Conservation (phyloP, 2,888 invertebrate species). For the Saturnia japonica region DNA sequence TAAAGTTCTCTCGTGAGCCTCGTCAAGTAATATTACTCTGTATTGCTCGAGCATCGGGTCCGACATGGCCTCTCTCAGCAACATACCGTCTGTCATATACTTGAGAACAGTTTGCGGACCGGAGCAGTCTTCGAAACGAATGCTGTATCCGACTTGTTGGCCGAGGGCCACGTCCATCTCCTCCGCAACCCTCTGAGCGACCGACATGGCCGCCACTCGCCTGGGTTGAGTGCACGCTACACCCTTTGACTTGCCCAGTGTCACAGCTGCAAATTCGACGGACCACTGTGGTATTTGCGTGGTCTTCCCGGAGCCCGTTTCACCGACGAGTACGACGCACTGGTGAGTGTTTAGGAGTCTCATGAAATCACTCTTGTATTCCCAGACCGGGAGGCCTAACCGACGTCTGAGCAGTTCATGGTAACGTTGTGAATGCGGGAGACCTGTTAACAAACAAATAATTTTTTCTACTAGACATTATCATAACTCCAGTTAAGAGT, state of each 20-base stretch:
- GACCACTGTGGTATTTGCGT: slow-evolving; percentile 96
- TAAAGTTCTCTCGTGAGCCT: slow-evolving; percentile 99
- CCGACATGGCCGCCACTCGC: slow-evolving; percentile 99
- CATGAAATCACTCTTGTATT: slow-evolving; percentile 98
- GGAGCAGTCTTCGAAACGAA: slow-evolving; percentile 99
- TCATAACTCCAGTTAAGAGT: no score
- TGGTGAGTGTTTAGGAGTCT: slow-evolving; percentile 95
- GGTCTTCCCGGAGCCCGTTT: slow-evolving; percentile 99
- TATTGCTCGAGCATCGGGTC: slow-evolving; percentile 98
- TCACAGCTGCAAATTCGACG: slow-evolving; percentile 68
- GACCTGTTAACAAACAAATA: slow-evolving; percentile 61
- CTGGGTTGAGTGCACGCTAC: slow-evolving; percentile 99
- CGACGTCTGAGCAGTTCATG: slow-evolving; percentile 94
- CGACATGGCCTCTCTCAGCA: slow-evolving; percentile 99
- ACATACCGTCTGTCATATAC: slow-evolving; percentile 99
- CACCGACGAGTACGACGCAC: slow-evolving; percentile 97
- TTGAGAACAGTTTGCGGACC: slow-evolving; percentile 96
- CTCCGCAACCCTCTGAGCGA: slow-evolving; percentile 98
- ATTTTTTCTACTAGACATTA: not conserved
- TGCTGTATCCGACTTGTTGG: slow-evolving; percentile 83
- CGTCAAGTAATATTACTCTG: slow-evolving; percentile 97
- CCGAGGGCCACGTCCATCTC: slow-evolving; percentile 99
- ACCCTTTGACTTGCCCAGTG: slow-evolving; percentile 63
- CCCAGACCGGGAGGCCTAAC: slow-evolving; percentile 97
- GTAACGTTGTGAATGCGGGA: slow-evolving; percentile 94